Conservation (phyloP, 2,888 invertebrate species). For the Clepsis dumicolana region DNA sequence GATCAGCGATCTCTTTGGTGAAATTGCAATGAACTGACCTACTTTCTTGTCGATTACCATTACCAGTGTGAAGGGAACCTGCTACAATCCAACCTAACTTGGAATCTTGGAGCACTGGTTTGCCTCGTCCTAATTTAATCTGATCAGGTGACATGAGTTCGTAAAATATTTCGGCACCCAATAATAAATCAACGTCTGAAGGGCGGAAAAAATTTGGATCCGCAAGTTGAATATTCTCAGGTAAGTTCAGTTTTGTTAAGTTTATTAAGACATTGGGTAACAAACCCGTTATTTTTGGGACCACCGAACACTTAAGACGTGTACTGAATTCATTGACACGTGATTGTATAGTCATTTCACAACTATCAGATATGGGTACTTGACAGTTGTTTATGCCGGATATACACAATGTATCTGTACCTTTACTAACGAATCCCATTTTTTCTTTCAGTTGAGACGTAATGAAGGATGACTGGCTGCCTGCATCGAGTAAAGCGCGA, state of each 20-base stretch:
- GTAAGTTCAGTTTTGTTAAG: constrained; percentile 23
- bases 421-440: constrained; percentile 17
- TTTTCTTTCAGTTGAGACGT: constrained; percentile 27
- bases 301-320: constrained; percentile 30
- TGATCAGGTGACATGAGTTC: constrained; percentile 33
- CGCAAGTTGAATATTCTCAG: constrained; percentile 39
- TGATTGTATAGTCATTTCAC: constrained; percentile 27
- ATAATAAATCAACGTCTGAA: constrained; percentile 42
- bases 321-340: not conserved
- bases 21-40: constrained; percentile 28
- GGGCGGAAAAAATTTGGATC: constrained; percentile 45
- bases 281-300: constrained; percentile 33
- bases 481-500: constrained; percentile 22
- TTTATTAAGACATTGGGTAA: constrained; percentile 26
- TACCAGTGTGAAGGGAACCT: constrained; percentile 23
- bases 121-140: constrained; percentile 39
- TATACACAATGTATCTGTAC: constrained; percentile 22
- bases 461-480: constrained; percentile 13
- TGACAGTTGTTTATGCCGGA: constrained; percentile 31
- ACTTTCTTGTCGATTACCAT: not conserved
- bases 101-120: constrained; percentile 40
- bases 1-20: constrained; percentile 9
- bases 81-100: constrained; percentile 44
- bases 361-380: constrained; percentile 24
- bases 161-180: constrained; percentile 47